A percentile compares a stretch with the other conserved stretches of the same genome.
Evolutionary conservation across 2,113 vertebrate genomes (phyloP).

Genomic region (Reinhardtius hippoglossoides): DNA sequence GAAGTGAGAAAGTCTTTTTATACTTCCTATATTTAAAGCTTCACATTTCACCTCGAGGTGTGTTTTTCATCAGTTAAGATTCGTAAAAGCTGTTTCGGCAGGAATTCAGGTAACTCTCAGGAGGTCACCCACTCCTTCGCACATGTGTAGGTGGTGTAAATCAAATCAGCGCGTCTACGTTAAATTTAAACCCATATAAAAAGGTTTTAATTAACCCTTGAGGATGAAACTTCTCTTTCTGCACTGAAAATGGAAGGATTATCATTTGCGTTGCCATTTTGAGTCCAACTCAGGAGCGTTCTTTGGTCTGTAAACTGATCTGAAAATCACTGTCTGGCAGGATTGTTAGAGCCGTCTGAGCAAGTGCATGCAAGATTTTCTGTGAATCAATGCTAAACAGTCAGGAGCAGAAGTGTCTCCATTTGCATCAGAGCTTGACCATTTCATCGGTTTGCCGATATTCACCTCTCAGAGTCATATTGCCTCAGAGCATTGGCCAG

Average conservation of each 20-base stretch:
- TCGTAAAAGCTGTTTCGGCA: too few relatives aligned
- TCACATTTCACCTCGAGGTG: neutral
- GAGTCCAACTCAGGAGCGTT: neutral
- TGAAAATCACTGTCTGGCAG: neutral
- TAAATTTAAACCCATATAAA: constrained; percentile 34
- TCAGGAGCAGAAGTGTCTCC: too few relatives aligned
- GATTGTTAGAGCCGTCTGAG: neutral
- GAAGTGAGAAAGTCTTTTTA: too few relatives aligned
- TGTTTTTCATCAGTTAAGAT: neutral
- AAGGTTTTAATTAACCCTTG: constrained; percentile 33
- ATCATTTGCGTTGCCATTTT: constrained; percentile 17
- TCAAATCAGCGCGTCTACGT: constrained; percentile 8
- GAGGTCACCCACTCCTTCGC: constrained; percentile 8
- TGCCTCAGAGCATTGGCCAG: too few relatives aligned
- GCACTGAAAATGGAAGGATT: constrained; percentile 16
- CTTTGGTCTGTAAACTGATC: neutral
- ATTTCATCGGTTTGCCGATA: too few relatives aligned
- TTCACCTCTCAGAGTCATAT: too few relatives aligned
- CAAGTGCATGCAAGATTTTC: neutral
- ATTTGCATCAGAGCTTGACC: too few relatives aligned
- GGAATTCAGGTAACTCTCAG: constrained; percentile 13
- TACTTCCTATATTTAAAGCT: too few relatives aligned
- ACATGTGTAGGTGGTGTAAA: constrained; percentile 21
- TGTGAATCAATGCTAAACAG: neutral
- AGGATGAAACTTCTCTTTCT: neutral